Evolutionary conservation across 2,113 vertebrate genomes (phyloP).

Genomic region (Hirundichthys speculiger): DNA sequence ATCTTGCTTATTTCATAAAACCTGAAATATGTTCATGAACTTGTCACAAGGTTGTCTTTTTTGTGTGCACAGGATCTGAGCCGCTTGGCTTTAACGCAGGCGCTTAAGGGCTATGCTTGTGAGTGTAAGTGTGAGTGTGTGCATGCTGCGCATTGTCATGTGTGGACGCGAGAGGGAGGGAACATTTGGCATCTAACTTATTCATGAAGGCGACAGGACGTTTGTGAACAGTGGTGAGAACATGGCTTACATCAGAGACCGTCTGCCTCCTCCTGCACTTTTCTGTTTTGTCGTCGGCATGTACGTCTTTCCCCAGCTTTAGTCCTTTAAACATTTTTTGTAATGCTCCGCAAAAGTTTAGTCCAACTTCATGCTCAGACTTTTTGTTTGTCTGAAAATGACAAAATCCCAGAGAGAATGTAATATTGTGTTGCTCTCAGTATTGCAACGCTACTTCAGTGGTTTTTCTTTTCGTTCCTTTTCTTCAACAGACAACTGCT

Average conservation of each 20-base stretch:
- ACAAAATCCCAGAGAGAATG: not conserved
- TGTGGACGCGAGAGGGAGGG: conserved; percentile 49
- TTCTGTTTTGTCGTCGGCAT: conserved; percentile 23
- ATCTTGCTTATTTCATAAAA: conserved; percentile 13
- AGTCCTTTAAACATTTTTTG: conserved; percentile 2
- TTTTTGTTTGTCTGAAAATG: not conserved
- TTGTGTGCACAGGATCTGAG: not conserved
- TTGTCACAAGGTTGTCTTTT: not conserved
- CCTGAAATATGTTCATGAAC: conserved; percentile 4
- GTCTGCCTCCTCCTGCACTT: conserved; percentile 46
- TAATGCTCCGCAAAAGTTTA: not conserved
- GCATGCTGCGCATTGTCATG: conserved; percentile 20
- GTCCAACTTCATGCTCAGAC: not conserved
- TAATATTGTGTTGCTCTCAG: too few species aligned
- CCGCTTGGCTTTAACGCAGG: not conserved
- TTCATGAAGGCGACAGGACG: conserved; percentile 72
- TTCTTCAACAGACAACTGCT: not conserved
- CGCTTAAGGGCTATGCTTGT: conserved; percentile 9
- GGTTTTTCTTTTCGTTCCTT: not conserved
- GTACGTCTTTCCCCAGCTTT: not conserved
- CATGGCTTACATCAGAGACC: conserved; percentile 71
- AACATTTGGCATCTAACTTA: conserved; percentile 75
- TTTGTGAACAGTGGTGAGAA: conserved; percentile 68
- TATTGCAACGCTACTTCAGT: not conserved
- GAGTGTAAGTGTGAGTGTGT: conserved; percentile 4